Conservation (phyloP, 2,888 invertebrate genomes). For the Agrotis clavis region DNA sequence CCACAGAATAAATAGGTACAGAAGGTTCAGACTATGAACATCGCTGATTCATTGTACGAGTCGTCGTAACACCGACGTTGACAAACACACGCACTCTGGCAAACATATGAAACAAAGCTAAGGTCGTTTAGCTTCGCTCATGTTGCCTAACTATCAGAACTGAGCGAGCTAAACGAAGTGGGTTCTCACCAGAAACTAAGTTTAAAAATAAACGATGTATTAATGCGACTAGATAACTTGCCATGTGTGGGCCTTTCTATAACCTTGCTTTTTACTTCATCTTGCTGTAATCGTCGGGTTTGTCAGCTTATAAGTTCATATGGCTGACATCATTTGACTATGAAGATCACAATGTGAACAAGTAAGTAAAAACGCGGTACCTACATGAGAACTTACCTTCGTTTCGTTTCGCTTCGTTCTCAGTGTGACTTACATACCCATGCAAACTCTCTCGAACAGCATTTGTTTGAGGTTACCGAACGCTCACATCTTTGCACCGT, state of each 20-base stretch:
- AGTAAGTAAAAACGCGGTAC: background rate
- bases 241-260: background rate
- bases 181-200: background rate
- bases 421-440: no score
- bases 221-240: background rate
- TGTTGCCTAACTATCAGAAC: no score
- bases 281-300: background rate
- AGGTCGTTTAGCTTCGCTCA: background rate
- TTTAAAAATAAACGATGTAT: background rate
- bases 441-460: no score
- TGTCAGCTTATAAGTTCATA: background rate
- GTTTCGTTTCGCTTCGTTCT: background rate
- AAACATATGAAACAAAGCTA: background rate
- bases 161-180: background rate
- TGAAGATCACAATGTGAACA: background rate
- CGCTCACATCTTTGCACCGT: background rate
- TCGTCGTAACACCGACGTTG: no score
- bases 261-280: no score
- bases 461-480: background rate
- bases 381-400: background rate
- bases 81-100: background rate
- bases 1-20: constrained; percentile 13
- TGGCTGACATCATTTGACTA: background rate
- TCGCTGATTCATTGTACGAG: no score
- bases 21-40: background rate